These are phyloP conservation scores for Eurystomus glaucurus DNA, from an alignment of 2,797 vertebrate genomes.

Conservation along the genomic window DNA sequence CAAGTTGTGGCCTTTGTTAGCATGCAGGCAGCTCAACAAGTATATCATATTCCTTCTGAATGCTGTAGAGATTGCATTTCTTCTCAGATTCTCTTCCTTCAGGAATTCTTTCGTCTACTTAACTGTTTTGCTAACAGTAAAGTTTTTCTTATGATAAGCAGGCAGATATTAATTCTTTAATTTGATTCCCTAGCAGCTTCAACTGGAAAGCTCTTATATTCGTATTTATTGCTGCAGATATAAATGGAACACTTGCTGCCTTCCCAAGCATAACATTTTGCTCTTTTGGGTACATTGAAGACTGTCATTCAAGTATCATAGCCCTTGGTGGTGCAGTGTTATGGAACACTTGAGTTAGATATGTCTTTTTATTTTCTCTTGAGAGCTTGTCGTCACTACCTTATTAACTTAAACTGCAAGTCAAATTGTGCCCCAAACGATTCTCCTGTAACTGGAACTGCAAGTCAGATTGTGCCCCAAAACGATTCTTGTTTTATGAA, in stretches of 20 bases:
- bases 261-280: constrained; percentile 16
- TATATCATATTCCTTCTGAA: background rate
- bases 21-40: background rate
- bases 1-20: background rate
- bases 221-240: background rate
- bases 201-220: background rate
- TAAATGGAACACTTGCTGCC: background rate
- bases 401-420: background rate
- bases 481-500: background rate
- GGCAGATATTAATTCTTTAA: background rate
- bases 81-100: background rate
- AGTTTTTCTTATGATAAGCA: background rate
- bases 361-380: background rate
- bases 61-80: background rate
- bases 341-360: background rate
- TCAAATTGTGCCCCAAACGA: background rate
- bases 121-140: background rate
- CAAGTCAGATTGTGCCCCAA: background rate
- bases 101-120: background rate
- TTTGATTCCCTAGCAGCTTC: background rate
- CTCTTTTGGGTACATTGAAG: background rate
- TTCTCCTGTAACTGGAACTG: background rate
- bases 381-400: background rate
- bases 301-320: background rate
- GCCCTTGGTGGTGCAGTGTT: background rate